A percentile compares a stretch with the other conserved stretches of the same genome.
Conservation (phyloP, 2,797 vertebrate species). For the Tapera naevia region DNA sequence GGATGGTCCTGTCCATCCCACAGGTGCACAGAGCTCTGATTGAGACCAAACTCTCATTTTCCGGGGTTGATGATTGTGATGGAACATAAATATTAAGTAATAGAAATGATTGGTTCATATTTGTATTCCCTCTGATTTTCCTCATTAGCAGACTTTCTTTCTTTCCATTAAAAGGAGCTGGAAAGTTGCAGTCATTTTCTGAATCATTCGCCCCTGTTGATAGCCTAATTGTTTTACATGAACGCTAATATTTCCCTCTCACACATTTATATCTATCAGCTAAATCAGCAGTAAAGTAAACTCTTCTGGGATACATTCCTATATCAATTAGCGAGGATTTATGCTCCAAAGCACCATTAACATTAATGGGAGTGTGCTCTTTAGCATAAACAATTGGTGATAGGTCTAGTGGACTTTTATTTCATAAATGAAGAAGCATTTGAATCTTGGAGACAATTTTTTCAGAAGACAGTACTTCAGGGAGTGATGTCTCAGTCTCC, state of each 20-base stretch:
- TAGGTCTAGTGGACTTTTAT: conserved; percentile 57
- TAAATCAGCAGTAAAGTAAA: conserved; percentile 67
- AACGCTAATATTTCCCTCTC: conserved; percentile 64
- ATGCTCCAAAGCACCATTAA: conserved; percentile 65
- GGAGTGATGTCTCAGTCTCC: not conserved
- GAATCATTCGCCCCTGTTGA: conserved; percentile 56
- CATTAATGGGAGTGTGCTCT: conserved; percentile 56
- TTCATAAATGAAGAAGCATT: conserved; percentile 38
- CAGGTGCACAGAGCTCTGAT: not conserved
- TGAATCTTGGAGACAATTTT: not conserved
- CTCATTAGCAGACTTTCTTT: conserved; percentile 20
- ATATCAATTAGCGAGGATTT: conserved; percentile 69
- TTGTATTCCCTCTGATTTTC: conserved; percentile 48
- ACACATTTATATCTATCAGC: conserved; percentile 63
- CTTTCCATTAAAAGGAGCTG: conserved; percentile 19
- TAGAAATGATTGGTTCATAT: not conserved
- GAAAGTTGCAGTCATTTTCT: conserved; percentile 58
- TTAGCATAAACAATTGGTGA: conserved; percentile 51
- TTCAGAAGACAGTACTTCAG: not conserved
- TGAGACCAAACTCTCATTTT: not conserved
- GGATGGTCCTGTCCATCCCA: not conserved
- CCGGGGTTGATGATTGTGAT: not conserved
- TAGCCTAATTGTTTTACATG: conserved; percentile 65
- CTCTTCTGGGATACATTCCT: conserved; percentile 62
- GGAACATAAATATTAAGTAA: not conserved